Evolutionary conservation across 2,888 invertebrate species (phyloP).

Genomic region (Ethmia dodecea): DNA sequence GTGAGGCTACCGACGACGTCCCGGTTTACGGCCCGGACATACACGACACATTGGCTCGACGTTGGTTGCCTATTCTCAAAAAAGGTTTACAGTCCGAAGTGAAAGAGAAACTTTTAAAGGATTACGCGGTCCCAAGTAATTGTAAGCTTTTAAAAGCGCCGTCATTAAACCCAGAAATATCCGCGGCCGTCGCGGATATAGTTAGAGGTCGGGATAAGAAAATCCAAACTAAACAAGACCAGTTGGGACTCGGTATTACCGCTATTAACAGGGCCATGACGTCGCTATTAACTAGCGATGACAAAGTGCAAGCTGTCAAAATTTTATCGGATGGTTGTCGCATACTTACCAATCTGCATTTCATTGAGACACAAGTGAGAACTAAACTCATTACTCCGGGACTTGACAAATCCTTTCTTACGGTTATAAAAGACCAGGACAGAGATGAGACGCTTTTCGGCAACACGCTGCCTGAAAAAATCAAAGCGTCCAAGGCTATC

Average conservation of each 20-base stretch:
- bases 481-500: constrained; percentile 16
- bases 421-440: constrained; percentile 7
- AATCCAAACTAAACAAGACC: too few species aligned
- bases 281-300: too few species aligned
- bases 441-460: constrained; percentile 17
- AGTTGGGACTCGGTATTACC: too few species aligned
- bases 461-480: constrained; percentile 12
- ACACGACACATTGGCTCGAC: constrained; percentile 8
- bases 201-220: too few species aligned
- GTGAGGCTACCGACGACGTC: constrained; percentile 5
- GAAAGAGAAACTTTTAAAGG: constrained; percentile 12
- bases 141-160: constrained; percentile 14
- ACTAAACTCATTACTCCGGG: constrained; percentile 7
- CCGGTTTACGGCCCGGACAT: constrained; percentile 13
- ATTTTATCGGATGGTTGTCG: too few species aligned
- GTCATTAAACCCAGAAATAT: too few species aligned
- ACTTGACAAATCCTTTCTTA: constrained; percentile 12
- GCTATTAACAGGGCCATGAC: too few species aligned
- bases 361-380: too few species aligned
- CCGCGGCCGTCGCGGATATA: too few species aligned
- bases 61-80: constrained; percentile 13
- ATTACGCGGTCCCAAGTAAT: constrained; percentile 10
- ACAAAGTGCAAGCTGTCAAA: too few species aligned
- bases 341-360: too few species aligned
- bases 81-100: constrained; percentile 11